These are phyloP conservation scores for Eristalis arbustorum DNA, from an alignment of 2,888 invertebrate species.

Conservation along the genomic window DNA sequence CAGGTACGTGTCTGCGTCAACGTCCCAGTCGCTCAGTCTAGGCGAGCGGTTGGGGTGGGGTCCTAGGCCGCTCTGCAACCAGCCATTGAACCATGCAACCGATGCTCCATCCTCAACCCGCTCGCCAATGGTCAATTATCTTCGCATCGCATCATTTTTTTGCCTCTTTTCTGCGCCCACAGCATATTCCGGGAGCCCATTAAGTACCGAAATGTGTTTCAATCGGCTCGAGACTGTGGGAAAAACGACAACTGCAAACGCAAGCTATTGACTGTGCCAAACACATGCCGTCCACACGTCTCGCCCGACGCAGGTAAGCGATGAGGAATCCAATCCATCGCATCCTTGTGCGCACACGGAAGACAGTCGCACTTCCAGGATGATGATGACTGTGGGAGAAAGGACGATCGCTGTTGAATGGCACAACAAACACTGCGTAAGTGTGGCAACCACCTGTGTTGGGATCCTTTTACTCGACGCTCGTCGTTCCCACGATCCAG, in stretches of 20 bases:
- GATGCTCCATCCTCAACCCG: not conserved
- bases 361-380: constrained; percentile 22
- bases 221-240: constrained; percentile 37
- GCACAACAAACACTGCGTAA: constrained; percentile 52
- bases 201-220: not conserved
- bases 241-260: constrained; percentile 65
- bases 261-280: constrained; percentile 52
- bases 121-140: not conserved
- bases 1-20: not conserved
- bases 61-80: not conserved
- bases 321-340: not conserved
- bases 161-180: not conserved
- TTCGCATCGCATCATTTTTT: not conserved
- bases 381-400: constrained; percentile 9
- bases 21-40: not conserved
- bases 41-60: not conserved
- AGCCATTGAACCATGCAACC: not conserved
- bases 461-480: constrained; percentile 11
- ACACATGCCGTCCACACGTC: constrained; percentile 64
- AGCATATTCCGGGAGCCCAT: not conserved
- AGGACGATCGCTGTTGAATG: constrained; percentile 38
- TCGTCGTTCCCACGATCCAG: constrained; percentile 47
- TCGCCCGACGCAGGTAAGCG: constrained; percentile 2
- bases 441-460: constrained; percentile 61
- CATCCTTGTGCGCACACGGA: constrained; percentile 21